Base-by-base conservation (phyloP, 2,797 vertebrate species). In the Gymnoscopelus braueri region DNA sequence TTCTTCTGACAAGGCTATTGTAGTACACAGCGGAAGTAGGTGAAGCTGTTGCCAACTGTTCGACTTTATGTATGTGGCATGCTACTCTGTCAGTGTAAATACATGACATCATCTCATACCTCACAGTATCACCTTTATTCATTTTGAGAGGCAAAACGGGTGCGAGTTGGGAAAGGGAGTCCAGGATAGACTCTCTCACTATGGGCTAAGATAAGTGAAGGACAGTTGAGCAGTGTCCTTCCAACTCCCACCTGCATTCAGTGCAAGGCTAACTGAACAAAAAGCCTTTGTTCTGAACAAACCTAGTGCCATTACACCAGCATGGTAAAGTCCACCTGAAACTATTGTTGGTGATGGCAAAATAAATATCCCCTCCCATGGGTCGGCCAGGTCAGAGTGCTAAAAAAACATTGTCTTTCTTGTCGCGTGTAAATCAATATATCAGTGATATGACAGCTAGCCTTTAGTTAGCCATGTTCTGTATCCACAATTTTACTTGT, bases 271-370 rank as follows among this genome's bases (percentile, higher is more conserved):
- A 23, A 54, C 65, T 60, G 75, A 80, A 91, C 84, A 88, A 89
- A 81, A 79, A 72, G 74, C 66, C 84, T 85, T 91, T 92, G 89
- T 91, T 82, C 81, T 70, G 62, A 3, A 56, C 39, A 24, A 39
- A 51, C 48, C 44, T 10, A 2, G 68, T 72, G 69, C 73, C 69
- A 3, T 70, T 83, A 51, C 75, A 86, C 82, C 80, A 82, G 81
- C 79, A 65, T 63, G 61, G 65, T 58, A 63, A 75, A 71, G 78
- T 84, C 70, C 79, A 87, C 82, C 84, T 87, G 79, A 79, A 80
- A 71, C 81, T 61, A 51, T 26, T 26, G 73, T 44, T 44, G 39
- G 39, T 80, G 50, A 64, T 70, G 80, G 81, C 71, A 70, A 84
- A 85, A 85, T 68, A 78, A 72, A 73, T 8, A 7, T 44, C 66